Percentiles rank a stretch among this genome's conserved stretches.
Conservation (phyloP, 2,888 invertebrate genomes). For the Ichneumoninae sp. region DNA sequence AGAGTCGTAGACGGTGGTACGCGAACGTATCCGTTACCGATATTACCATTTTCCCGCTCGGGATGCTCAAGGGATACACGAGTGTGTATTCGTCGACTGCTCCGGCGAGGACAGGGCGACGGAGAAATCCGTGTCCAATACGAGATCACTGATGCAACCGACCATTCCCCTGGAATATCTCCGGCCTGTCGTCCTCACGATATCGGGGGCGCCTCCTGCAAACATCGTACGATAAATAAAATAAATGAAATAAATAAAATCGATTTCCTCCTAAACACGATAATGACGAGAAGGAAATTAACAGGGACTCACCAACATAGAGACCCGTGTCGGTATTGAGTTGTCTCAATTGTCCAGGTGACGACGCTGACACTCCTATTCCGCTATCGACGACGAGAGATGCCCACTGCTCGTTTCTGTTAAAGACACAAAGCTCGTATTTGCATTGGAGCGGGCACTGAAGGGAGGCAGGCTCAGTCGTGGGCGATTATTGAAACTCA, state of each 20-base stretch:
- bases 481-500: slow-evolving; percentile 79
- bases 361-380: slow-evolving; percentile 91
- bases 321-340: slow-evolving; percentile 95
- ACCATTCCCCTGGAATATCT: slow-evolving; percentile 91
- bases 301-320: slow-evolving; percentile 90
- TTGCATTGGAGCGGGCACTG: neutral
- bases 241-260: neutral
- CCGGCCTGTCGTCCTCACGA: slow-evolving; percentile 89
- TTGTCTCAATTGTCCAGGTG: slow-evolving; percentile 93
- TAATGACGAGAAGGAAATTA: neutral
- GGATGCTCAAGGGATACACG: slow-evolving; percentile 82
- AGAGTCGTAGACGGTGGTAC: neutral
- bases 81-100: slow-evolving; percentile 87
- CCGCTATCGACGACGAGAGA: slow-evolving; percentile 95
- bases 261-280: neutral
- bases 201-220: slow-evolving; percentile 92
- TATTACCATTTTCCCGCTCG: neutral
- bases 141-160: slow-evolving; percentile 94
- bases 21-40: neutral
- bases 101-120: slow-evolving; percentile 89
- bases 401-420: slow-evolving; percentile 93
- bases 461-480: neutral
- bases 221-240: slow-evolving; percentile 51
- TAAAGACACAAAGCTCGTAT: slow-evolving; percentile 68
- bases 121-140: slow-evolving; percentile 92